Evolutionary conservation across 2,113 vertebrate species (phyloP).

Genomic region (Paradoxurus hermaphroditus): DNA sequence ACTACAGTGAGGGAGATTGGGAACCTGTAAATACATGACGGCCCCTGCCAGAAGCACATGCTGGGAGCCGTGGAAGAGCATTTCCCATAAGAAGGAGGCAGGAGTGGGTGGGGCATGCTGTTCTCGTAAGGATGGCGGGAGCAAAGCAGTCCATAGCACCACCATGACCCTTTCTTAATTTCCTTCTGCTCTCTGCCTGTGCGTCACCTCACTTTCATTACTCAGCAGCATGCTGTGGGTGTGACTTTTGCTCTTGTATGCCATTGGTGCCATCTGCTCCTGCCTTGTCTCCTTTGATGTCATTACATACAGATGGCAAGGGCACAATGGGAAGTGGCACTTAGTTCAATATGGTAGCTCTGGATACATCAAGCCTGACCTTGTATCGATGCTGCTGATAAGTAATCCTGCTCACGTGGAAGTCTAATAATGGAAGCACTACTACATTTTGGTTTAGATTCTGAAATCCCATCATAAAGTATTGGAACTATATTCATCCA

Average conservation of each 20-base stretch:
- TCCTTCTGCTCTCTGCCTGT: slow-evolving; percentile 55
- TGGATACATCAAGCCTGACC: not conserved
- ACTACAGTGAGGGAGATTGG: not conserved
- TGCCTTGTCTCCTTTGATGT: slow-evolving; percentile 68
- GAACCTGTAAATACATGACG: not conserved
- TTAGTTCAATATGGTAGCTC: slow-evolving; percentile 57
- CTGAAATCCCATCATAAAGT: slow-evolving; percentile 4
- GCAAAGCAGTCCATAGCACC: not conserved
- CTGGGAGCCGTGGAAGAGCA: not conserved
- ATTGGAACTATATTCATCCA: not conserved
- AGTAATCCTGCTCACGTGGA: slow-evolving; percentile 23
- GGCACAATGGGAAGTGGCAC: slow-evolving; percentile 59
- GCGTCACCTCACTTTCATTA: slow-evolving; percentile 46
- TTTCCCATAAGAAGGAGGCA: not conserved
- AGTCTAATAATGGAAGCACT: slow-evolving; percentile 13
- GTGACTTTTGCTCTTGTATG: slow-evolving; percentile 66
- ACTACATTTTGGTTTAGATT: not conserved
- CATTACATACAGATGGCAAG: slow-evolving; percentile 65
- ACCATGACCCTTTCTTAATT: slow-evolving; percentile 26
- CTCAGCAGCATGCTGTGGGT: slow-evolving; percentile 64
- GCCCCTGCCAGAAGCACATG: not conserved
- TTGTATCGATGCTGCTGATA: not conserved
- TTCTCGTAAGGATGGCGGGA: not conserved
- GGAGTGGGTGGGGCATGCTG: not conserved
- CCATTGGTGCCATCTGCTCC: slow-evolving; percentile 68